A percentile compares a stretch with the other conserved stretches of the same genome.
Conservation (phyloP, 2,797 vertebrate genomes). For the Neosilurus mollespiculum region DNA sequence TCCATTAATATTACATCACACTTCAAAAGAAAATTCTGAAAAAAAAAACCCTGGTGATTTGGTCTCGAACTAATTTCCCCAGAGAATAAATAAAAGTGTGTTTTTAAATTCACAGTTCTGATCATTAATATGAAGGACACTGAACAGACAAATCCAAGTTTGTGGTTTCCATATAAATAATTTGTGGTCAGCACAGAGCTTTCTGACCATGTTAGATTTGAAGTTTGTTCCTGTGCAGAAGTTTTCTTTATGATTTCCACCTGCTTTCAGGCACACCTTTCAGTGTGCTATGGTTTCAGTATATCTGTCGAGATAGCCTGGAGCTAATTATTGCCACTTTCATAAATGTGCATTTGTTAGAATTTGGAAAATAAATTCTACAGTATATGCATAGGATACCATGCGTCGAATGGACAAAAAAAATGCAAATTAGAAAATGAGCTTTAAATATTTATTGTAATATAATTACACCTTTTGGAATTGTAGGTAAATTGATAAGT, state of each 20-base stretch:
- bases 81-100: constrained; percentile 31
- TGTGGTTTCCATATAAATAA: constrained; percentile 25
- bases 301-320: constrained; percentile 38
- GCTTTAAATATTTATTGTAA: constrained; percentile 46
- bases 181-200: constrained; percentile 36
- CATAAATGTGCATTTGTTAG: constrained; percentile 67
- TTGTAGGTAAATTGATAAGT: background rate
- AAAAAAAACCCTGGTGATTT: constrained; percentile 9
- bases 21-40: constrained; percentile 24
- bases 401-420: constrained; percentile 68
- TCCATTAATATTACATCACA: constrained; percentile 40
- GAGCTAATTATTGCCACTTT: constrained; percentile 76
- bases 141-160: constrained; percentile 30
- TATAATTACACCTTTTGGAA: background rate
- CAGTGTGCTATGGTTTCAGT: constrained; percentile 24
- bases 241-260: background rate
- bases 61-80: constrained; percentile 34
- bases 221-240: constrained; percentile 19
- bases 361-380: constrained; percentile 63
- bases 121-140: constrained; percentile 35
- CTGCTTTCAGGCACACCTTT: constrained; percentile 18
- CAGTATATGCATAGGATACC: constrained; percentile 67
- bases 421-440: constrained; percentile 65
- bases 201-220: background rate
- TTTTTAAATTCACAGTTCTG: constrained; percentile 42